Evolutionary conservation across 1,140 invertebrate species (phyloP), one percentile per base, ranked within the genome.

Genomic region (Drosophila oshimai): DNA sequence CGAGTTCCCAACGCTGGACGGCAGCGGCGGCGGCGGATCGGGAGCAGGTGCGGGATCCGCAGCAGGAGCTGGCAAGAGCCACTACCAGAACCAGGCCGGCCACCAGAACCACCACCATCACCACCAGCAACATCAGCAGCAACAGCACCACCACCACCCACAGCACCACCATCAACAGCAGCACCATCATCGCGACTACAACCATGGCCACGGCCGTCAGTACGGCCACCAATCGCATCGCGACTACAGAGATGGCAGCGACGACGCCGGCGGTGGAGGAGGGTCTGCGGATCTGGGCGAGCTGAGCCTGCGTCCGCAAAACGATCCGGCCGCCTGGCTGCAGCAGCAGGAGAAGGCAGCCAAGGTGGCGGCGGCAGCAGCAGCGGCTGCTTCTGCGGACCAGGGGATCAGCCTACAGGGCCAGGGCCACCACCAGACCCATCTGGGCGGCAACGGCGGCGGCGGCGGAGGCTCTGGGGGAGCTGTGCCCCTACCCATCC

Each of bases 1-100:
- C 94, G 95, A 96, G 92, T 96, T 96, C 91, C 95, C 95, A 73
- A 95, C 94, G 78, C 92, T 96, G 89, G 93, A 93, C 91, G 93
- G 93, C 84, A 93, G 70, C 55, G 89, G 74, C 47, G 83, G 72
- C 36, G 65, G 72, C 33, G 62, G 62, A 10, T 55, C 78, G 67
- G 70, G 61, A 10, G 28, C 54, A 5, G 67, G 71, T 18, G 36
- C 29, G 0, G 68, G 57, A 17, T 28, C 22, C 24, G 55, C 50
- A 15, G 10, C 42, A 20, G 65, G 53, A 44, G 68, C 50, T 7
- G 51, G 37, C 68, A 72, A 72, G 37, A 41, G 31, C 37, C 71
- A 74, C 6, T 74, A 74, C 29, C 77, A 84, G 42, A 72, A 64
- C 12, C 72, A 73, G 41, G 41, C 69, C 31, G 36, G 61, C 17